These are phyloP conservation scores for Agapornis roseicollis DNA, from an alignment of 2,113 vertebrate species.

Conservation along the genomic window DNA sequence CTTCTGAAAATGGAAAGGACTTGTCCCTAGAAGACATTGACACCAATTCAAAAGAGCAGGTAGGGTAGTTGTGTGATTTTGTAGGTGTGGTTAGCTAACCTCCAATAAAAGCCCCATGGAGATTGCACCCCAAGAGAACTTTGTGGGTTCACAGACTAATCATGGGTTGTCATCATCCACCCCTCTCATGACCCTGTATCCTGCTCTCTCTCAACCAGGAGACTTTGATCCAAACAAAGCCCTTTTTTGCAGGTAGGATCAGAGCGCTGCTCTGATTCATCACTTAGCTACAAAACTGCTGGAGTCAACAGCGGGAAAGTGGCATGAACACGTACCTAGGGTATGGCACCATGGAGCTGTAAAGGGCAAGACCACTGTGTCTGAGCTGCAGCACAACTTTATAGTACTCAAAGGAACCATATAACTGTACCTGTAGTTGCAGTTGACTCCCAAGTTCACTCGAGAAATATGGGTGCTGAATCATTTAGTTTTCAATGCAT, in stretches of 20 bases:
- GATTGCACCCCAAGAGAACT: background rate
- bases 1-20: background rate
- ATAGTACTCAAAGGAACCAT: background rate
- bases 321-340: accelerated
- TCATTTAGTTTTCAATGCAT: background rate
- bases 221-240: conserved; percentile 19
- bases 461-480: background rate
- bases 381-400: background rate
- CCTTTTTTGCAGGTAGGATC: background rate
- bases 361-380: background rate
- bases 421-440: no score
- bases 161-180: background rate
- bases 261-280: background rate
- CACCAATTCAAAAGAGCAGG: background rate
- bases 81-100: background rate
- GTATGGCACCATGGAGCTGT: background rate
- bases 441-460: background rate
- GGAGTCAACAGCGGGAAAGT: background rate
- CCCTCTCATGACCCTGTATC: background rate
- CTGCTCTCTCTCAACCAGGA: background rate
- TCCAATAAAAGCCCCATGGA: background rate
- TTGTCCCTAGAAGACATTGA: background rate
- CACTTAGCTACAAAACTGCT: background rate
- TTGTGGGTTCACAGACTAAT: background rate
- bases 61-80: background rate